Evolutionary conservation across 2,888 invertebrate species (phyloP), one percentile per base, ranked within the genome.

Genomic region (Melikaiella ostensackeni): DNA sequence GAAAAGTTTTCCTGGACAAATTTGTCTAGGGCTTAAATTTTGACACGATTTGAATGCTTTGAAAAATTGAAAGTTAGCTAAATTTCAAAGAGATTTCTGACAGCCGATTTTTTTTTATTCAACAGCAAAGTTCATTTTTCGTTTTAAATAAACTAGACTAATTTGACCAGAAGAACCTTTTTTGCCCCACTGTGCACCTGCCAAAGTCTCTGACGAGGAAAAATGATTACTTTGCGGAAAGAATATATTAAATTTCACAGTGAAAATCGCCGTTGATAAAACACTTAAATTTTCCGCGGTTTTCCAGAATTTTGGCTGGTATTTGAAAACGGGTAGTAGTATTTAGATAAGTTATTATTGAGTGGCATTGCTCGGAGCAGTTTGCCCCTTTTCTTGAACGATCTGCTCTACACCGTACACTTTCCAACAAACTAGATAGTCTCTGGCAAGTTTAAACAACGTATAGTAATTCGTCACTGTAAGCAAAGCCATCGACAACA

Each of bases 401-500:
- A 94, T 93, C 83, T 93, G 93, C 87, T 96, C 96, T 0, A 95
- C 94, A 86, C 94, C 94, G 88, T 97, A 97, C 16, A 97, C 95
- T 88, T 95, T 96, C 93, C 95, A 95, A 75, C 97, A 50, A 42
- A 98, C 95, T 6, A 98, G 92, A 89, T 96, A 97, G 91, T 98
- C 98, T 62, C 98, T 94, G 42, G 96, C 93, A 84, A 98, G 93
- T 92, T 98, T 97, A 91, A 98, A 99, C 63, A 99, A 93, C 0
- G 97, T 96, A 88, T 97, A 96, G 92, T 98, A 98, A 92, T 98
- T 98, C 81, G 97, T 96, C 88, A 98, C 95, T 50, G 98, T 94
- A 66, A 99, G 93, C 79, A 98, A 93, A 7, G 97, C 95, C 86
- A 98, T 93, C 2, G 98, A 96, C 66, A 98, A 91, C 79, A 98